A percentile compares a stretch with the other conserved stretches of the same genome.
These are phyloP conservation scores for Urosaurus nigricauda DNA, from an alignment of 2,797 vertebrate species.

Conservation along the genomic window DNA sequence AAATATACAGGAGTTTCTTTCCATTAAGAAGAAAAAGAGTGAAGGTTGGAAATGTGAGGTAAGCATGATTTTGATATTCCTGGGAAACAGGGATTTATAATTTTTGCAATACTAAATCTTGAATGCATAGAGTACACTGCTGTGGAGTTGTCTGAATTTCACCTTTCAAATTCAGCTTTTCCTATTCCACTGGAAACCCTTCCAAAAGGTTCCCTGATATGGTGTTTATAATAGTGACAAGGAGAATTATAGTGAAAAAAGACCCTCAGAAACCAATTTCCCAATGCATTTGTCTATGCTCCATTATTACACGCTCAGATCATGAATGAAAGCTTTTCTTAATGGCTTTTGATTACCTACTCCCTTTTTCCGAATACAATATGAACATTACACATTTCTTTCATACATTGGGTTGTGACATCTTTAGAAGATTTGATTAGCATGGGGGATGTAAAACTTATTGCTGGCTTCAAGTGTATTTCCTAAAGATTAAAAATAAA, in stretches of 20 bases:
- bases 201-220: background rate
- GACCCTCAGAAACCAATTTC: background rate
- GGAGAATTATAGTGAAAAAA: background rate
- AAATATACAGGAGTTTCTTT: slow-evolving; percentile 92
- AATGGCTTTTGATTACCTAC: background rate
- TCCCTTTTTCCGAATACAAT: background rate
- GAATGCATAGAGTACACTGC: background rate
- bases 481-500: background rate
- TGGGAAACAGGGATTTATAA: slow-evolving; percentile 45
- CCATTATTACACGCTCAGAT: too few species aligned
- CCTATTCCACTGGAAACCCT: background rate
- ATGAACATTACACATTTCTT: background rate
- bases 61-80: slow-evolving; percentile 72
- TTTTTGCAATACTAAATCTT: background rate
- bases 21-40: slow-evolving; percentile 91
- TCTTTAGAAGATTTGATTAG: background rate
- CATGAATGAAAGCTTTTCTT: background rate
- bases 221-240: background rate
- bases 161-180: background rate
- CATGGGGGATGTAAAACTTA: background rate
- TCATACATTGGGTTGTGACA: background rate
- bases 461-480: background rate
- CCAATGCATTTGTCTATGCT: too few species aligned
- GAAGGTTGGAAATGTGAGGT: slow-evolving; percentile 98
- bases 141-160: background rate